Conservation (phyloP, 2,113 vertebrate genomes). For the Poicephalus gulielmi region DNA sequence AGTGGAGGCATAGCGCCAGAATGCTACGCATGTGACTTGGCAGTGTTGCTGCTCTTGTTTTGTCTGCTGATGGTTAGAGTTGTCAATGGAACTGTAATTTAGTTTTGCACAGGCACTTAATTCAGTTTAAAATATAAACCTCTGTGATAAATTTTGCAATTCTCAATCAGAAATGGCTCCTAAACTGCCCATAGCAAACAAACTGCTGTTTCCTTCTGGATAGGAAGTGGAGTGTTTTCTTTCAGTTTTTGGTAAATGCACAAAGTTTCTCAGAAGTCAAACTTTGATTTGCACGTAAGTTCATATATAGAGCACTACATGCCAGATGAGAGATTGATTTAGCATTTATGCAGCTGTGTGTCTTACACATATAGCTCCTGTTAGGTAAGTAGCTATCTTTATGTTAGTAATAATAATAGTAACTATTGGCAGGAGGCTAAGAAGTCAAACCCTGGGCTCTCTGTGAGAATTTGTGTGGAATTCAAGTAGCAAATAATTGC, state of each 20-base stretch:
- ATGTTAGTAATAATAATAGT: neutral
- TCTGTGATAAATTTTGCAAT: fast-evolving
- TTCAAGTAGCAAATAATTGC: neutral
- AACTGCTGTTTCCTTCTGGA: neutral
- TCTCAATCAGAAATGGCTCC: neutral
- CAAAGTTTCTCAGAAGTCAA: neutral
- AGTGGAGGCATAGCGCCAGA: neutral
- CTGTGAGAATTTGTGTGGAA: neutral
- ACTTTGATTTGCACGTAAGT: neutral
- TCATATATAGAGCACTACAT: fast-evolving
- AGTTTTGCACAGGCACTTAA: neutral
- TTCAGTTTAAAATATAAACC: neutral
- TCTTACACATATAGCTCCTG: neutral
- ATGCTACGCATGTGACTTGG: neutral
- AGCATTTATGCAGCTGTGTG: neutral
- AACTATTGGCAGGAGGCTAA: neutral
- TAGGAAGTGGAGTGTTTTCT: neutral
- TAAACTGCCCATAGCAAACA: neutral
- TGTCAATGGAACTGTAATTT: neutral
- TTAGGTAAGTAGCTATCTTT: neutral
- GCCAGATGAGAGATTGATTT: neutral
- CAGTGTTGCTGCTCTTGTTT: neutral
- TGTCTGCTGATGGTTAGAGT: neutral
- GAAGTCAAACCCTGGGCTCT: neutral
- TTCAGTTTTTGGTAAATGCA: neutral